These are phyloP conservation scores for Ecliptopera silaceata DNA, from an alignment of 2,888 invertebrate genomes.

Conservation along the genomic window DNA sequence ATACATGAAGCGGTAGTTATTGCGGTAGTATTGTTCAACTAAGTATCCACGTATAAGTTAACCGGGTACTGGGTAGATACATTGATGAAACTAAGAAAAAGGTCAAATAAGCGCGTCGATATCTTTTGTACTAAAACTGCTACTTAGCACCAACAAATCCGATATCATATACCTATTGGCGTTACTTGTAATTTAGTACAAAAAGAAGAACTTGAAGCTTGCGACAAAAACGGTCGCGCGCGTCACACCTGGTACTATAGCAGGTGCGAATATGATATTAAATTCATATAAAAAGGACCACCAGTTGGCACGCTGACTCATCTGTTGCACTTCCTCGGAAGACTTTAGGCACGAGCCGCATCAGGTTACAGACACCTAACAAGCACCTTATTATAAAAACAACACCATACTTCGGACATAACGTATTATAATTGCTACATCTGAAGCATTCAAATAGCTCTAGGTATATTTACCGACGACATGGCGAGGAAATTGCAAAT, in stretches of 20 bases:
- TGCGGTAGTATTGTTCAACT: no score
- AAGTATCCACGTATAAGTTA: no score
- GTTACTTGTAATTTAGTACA: background rate
- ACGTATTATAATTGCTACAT: conserved; percentile 2
- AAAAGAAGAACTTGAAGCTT: background rate
- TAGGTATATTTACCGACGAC: conserved; percentile 1
- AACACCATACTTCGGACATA: background rate
- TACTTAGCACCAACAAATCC: background rate
- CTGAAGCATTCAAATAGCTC: background rate
- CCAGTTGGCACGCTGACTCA: conserved; percentile 12
- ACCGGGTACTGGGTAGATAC: no score
- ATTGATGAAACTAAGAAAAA: background rate
- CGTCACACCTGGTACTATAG: conserved; percentile 42
- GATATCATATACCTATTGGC: background rate
- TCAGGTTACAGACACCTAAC: conserved; percentile 9
- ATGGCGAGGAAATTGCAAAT: conserved; percentile 15
- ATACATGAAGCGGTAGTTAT: no score
- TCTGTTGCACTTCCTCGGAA: conserved; percentile 25
- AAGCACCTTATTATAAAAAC: background rate
- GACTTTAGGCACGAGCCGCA: conserved; percentile 20
- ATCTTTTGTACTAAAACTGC: background rate
- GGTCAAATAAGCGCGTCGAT: background rate
- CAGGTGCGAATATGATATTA: conserved; percentile 41
- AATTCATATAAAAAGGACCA: conserved; percentile 14
- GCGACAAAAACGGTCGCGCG: conserved; percentile 2